phyloP scores from a whole-genome alignment of 2,797 vertebrate species.

The Mus spretus region DNA sequence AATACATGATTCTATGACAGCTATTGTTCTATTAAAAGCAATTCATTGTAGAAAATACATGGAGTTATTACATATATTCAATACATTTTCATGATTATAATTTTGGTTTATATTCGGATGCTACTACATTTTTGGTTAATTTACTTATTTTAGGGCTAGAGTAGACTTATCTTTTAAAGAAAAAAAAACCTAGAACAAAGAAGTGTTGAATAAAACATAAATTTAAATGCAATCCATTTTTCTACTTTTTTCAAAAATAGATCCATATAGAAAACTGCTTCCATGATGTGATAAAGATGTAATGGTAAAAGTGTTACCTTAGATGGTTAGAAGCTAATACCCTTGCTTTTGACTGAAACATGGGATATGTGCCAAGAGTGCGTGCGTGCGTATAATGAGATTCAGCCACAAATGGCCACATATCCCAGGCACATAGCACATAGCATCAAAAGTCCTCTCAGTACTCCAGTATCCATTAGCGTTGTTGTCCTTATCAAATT shows the following conservation, averaged over 20 bases:
- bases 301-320: not conserved
- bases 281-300: not conserved
- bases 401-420: too few species aligned
- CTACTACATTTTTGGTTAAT: not conserved
- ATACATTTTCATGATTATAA: not conserved
- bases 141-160: not conserved
- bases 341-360: not conserved
- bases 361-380: not conserved
- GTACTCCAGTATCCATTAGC: accelerated
- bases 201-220: not conserved
- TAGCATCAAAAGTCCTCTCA: not conserved
- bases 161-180: not conserved
- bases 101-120: not conserved
- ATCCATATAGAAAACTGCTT: not conserved
- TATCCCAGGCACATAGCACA: not conserved
- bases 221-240: not conserved
- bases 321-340: not conserved
- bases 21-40: not conserved
- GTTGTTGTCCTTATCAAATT: not conserved
- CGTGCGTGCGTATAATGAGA: not conserved
- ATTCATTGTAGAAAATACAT: not conserved
- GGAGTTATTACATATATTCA: not conserved
- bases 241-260: not conserved
- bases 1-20: not conserved
- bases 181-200: not conserved